A percentile compares a stretch with the other conserved stretches of the same genome.
Conservation (phyloP, 2,888 invertebrate species). For the Cerastoderma edule region DNA sequence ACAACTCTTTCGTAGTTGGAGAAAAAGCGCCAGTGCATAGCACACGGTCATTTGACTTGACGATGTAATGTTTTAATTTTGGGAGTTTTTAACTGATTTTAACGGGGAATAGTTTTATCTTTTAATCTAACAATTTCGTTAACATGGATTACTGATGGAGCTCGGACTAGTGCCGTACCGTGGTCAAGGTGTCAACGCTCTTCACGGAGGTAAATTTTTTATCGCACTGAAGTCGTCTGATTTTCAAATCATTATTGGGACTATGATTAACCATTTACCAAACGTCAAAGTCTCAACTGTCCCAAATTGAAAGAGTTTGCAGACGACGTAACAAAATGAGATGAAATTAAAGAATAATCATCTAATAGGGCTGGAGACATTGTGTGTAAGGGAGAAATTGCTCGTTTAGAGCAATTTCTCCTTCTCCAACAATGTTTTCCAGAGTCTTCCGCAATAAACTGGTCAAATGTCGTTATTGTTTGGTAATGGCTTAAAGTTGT, state of each 20-base stretch:
- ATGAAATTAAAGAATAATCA: no score
- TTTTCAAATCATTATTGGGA: no score
- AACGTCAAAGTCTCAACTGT: no score
- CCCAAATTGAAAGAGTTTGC: constrained; percentile 8
- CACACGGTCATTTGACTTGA: neutral
- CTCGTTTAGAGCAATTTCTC: constrained; percentile 2
- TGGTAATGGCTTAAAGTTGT: no score
- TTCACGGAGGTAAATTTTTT: constrained; percentile 9
- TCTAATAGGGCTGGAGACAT: neutral
- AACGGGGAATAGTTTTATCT: neutral
- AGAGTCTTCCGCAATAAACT: neutral
- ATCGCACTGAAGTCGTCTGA: no score
- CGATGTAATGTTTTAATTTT: neutral
- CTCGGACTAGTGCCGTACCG: constrained; percentile 6
- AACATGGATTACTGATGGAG: constrained; percentile 11
- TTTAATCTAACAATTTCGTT: neutral
- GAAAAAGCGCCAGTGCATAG: constrained; percentile 18
- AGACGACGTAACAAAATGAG: no score
- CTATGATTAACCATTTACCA: no score
- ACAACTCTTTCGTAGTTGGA: constrained; percentile 1
- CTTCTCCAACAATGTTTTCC: constrained; percentile 8
- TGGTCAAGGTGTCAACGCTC: constrained; percentile 12
- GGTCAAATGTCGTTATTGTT: no score
- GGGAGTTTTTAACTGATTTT: constrained; percentile 7
- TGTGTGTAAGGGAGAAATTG: neutral